Conservation (phyloP, 2,113 vertebrate species). For the Formicarius rufipectus region DNA sequence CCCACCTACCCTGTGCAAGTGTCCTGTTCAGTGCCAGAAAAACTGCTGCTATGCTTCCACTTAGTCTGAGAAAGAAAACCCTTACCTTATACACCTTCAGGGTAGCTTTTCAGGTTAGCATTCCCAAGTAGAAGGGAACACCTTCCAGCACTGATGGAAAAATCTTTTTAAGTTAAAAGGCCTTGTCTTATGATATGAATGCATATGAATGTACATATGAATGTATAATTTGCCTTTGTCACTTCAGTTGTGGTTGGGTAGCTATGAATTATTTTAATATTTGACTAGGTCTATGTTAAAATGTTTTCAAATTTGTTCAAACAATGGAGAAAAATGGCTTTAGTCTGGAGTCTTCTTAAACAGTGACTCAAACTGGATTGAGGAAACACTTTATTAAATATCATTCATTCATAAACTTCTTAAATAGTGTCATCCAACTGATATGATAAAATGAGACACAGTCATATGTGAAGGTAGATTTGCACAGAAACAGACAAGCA, state of each 20-base stretch:
- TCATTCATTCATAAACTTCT: not conserved
- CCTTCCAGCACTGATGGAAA: not conserved
- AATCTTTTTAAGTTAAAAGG: not conserved
- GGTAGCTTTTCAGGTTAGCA: not conserved
- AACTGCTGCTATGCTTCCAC: not conserved
- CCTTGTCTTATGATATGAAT: not conserved
- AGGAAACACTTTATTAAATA: not conserved
- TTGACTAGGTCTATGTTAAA: not conserved
- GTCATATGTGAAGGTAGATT: not conserved
- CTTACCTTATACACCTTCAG: not conserved
- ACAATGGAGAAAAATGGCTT: not conserved
- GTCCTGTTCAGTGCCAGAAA: not conserved
- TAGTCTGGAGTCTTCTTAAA: not conserved
- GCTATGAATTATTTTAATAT: not conserved
- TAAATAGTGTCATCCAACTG: not conserved
- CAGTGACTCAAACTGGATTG: not conserved
- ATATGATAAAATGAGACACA: not conserved
- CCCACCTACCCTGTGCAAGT: fast-evolving
- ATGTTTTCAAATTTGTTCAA: not conserved
- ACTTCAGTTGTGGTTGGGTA: not conserved
- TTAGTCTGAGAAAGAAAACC: not conserved
- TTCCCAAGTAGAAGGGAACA: not conserved
- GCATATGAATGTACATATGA: not conserved
- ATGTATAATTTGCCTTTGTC: not conserved
- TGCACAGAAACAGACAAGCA: not conserved